Percentiles rank a stretch among this genome's conserved stretches.
These are phyloP conservation scores for Condylura cristata DNA, from an alignment of 2,113 vertebrate genomes.

Conservation along the genomic window DNA sequence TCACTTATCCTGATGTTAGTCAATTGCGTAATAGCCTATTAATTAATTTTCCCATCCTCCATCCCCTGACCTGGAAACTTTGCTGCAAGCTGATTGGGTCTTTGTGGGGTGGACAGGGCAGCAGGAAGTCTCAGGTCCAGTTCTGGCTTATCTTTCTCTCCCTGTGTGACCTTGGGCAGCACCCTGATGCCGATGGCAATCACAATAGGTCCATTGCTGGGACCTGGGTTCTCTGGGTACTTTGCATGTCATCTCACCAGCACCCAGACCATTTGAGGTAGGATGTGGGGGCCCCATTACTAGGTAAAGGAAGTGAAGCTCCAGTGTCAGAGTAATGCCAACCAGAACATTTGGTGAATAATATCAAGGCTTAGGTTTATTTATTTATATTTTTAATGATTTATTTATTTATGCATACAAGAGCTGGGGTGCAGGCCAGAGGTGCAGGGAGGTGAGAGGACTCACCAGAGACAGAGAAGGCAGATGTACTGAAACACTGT, in stretches of 20 bases:
- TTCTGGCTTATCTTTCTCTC: neutral
- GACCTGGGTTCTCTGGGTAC: neutral
- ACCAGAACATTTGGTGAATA: accelerated
- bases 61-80: neutral
- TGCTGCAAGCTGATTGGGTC: neutral
- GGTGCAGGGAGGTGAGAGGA: too few relatives aligned
- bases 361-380: neutral
- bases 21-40: neutral
- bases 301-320: neutral
- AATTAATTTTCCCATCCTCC: neutral
- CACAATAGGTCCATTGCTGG: neutral
- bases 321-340: neutral
- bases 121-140: neutral
- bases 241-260: neutral
- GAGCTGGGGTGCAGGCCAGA: too few relatives aligned
- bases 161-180: neutral
- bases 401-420: too few relatives aligned
- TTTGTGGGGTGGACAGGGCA: neutral
- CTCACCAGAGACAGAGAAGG: too few relatives aligned
- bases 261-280: accelerated
- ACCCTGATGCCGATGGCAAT: neutral
- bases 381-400: too few relatives aligned
- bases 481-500: too few relatives aligned
- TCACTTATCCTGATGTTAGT: neutral
- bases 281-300: too few relatives aligned